Evolutionary conservation across 2,113 vertebrate species (phyloP).

Genomic region (Gopherus flavomarginatus): DNA sequence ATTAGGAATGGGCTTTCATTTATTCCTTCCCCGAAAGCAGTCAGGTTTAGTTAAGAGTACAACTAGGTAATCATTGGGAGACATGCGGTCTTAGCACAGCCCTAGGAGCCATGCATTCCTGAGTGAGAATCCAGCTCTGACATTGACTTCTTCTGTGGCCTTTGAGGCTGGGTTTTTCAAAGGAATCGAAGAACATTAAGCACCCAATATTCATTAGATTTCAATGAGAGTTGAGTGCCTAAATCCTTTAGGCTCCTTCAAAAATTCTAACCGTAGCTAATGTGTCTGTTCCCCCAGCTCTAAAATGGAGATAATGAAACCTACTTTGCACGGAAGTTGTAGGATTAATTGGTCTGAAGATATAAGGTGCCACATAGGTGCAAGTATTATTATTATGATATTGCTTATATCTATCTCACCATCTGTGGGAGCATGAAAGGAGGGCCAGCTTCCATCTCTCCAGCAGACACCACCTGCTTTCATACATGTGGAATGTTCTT

Average conservation of each 20-base stretch:
- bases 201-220: not conserved
- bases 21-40: slow-evolving; percentile 37
- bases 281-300: not conserved
- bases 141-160: not conserved
- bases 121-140: not conserved
- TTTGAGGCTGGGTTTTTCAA: not conserved
- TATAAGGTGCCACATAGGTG: not conserved
- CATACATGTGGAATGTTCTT: not conserved
- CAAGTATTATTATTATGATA: not conserved
- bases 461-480: not conserved
- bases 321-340: not conserved
- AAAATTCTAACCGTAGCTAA: not conserved
- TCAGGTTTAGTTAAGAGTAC: not conserved
- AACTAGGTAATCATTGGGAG: not conserved
- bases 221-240: not conserved
- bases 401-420: not conserved
- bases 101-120: not conserved
- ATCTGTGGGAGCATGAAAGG: not conserved
- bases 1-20: slow-evolving; percentile 40
- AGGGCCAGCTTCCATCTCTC: not conserved
- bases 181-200: not conserved
- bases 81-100: not conserved
- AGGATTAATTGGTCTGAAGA: not conserved
- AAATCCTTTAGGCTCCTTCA: not conserved
- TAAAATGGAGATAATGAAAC: not conserved